Evolutionary conservation across 2,888 invertebrate genomes (phyloP).

Genomic region (Ligdia adustata): DNA sequence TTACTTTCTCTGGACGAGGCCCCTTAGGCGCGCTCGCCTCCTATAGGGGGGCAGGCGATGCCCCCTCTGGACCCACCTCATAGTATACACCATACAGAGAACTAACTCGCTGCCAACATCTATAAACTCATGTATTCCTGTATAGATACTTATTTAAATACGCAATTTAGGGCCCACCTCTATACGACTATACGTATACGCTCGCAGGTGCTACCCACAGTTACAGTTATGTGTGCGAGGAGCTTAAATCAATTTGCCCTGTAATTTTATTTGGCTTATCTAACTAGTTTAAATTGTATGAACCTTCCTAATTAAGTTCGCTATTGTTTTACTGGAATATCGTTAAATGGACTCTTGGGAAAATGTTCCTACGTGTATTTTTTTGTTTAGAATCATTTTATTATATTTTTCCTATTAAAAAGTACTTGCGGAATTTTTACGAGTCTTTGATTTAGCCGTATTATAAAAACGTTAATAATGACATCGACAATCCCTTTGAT

Average conservation of each 20-base stretch:
- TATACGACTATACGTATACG: constrained; percentile 50
- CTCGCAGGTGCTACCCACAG: constrained; percentile 18
- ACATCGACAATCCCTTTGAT: no score
- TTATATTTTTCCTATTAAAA: no score
- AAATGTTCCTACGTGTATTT: no score
- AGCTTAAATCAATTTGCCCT: constrained; percentile 69
- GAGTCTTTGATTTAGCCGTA: no score
- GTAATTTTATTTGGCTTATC: constrained; percentile 61
- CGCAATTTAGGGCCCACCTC: constrained; percentile 70
- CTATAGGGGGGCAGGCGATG: constrained; percentile 46
- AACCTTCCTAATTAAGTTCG: constrained; percentile 38
- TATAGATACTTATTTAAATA: constrained; percentile 78
- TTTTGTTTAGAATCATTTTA: no score
- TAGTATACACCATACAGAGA: constrained; percentile 79
- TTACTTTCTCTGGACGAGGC: constrained; percentile 83
- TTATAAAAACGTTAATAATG: no score
- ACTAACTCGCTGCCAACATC: constrained; percentile 79
- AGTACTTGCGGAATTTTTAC: no score
- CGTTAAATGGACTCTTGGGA: constrained; percentile 8
- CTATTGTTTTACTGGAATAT: constrained; percentile 30
- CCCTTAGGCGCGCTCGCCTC: constrained; percentile 73
- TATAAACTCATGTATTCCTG: constrained; percentile 74
- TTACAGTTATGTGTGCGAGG: constrained; percentile 43
- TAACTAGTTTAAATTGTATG: constrained; percentile 55
- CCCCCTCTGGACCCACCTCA: constrained; percentile 65